phyloP scores from a whole-genome alignment of 2,888 invertebrate genomes.

The Pecten maximus region DNA sequence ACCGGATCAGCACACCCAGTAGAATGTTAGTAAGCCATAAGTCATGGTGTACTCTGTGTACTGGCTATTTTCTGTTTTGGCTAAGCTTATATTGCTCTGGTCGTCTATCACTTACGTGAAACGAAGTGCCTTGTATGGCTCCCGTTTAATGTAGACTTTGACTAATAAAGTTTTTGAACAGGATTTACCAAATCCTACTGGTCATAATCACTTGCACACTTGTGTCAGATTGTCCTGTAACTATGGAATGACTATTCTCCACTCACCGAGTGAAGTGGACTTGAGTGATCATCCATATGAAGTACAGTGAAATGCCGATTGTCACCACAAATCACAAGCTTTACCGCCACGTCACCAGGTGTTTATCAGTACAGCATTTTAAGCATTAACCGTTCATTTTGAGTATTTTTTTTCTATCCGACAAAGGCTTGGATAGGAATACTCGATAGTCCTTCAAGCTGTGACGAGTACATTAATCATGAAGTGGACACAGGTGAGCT shows the following conservation, averaged over 20 bases:
- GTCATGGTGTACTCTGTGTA: not conserved
- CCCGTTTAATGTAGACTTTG: not conserved
- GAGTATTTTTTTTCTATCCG: not conserved
- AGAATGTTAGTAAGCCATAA: not conserved
- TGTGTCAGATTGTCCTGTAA: too few species aligned
- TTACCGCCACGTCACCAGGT: not conserved
- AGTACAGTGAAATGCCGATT: not conserved
- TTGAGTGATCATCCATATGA: not conserved
- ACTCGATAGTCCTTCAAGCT: not conserved
- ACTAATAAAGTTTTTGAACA: not conserved
- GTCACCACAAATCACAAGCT: not conserved
- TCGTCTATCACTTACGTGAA: constrained; percentile 43
- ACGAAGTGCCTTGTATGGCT: not conserved
- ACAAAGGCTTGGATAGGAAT: not conserved
- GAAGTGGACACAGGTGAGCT: not conserved
- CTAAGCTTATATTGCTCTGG: constrained; percentile 42
- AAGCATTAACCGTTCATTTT: not conserved
- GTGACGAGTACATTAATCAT: not conserved
- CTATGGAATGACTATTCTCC: not conserved
- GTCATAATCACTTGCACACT: too few species aligned
- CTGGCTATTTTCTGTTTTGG: constrained; percentile 6
- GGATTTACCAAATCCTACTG: not conserved
- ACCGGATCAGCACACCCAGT: not conserved
- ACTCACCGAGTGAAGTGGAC: too few species aligned
- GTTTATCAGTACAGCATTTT: not conserved